These are phyloP conservation scores for Lepilemur ruficaudatus DNA, from an alignment of 2,797 vertebrate species.

Conservation along the genomic window DNA sequence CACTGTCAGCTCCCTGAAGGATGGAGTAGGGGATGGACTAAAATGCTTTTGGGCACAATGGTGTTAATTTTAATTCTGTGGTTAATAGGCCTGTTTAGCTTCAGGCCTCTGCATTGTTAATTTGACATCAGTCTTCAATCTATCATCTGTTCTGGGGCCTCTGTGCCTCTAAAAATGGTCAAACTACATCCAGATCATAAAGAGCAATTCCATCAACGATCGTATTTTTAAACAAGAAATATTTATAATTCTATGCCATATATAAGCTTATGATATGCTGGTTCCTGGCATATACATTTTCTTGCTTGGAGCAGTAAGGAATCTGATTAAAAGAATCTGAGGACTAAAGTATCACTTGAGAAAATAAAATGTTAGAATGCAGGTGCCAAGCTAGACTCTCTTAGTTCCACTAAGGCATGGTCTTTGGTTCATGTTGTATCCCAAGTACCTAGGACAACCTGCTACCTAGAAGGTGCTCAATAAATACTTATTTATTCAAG, in stretches of 20 bases:
- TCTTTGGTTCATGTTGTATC: neutral
- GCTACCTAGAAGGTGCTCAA: neutral
- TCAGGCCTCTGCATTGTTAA: neutral
- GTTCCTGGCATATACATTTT: neutral
- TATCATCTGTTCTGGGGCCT: neutral
- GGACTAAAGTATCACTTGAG: neutral
- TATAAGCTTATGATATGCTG: neutral
- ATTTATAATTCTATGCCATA: neutral
- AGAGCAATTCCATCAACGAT: neutral
- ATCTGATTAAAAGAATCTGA: neutral
- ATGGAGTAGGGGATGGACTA: neutral
- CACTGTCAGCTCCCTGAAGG: neutral
- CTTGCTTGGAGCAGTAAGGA: neutral
- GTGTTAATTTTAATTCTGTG: neutral
- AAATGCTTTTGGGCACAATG: neutral
- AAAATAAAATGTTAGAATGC: neutral
- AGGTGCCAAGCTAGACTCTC: neutral
- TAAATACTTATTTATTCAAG: neutral
- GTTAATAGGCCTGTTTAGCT: neutral
- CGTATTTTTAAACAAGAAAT: neutral
- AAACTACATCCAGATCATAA: neutral
- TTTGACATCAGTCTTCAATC: neutral
- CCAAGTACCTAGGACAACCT: neutral
- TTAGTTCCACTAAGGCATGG: neutral
- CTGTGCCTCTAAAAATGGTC: neutral